Evolutionary conservation across 2,113 vertebrate species (phyloP), one percentile per base, ranked within the genome.

Genomic region (Tapirus terrestris): DNA sequence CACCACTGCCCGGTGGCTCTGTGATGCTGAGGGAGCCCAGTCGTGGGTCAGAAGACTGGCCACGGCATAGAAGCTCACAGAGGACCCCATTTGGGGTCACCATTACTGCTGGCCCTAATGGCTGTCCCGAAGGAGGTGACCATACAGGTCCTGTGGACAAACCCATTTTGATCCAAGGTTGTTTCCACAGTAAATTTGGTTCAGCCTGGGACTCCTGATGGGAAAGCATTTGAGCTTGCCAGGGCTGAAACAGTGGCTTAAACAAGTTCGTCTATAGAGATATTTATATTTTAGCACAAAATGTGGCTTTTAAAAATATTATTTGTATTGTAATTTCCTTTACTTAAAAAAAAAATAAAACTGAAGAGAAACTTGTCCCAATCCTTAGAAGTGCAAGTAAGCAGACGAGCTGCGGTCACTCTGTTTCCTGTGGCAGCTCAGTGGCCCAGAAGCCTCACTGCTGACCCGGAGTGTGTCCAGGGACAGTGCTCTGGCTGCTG

Each of bases 101-200:
- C 0, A 0, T 53, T n/a, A 7, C 4, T 1, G 2, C 23, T 0
- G 33, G 29, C 43, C 36, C 61, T 63, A 0, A 5, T 16, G 11
- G 25, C 65, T 14, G 9, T 75, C 72, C 83, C 3, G 2, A 27
- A 45, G 51, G 53, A 63, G 36, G 2, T 0, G 6, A 0, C 16
- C 1, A 0, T 2, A 2, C 1, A 0, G 45, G 6, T 39, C 73
- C n/a, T 6, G 33, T 8, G 7, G 79, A 13, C 45, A 72, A 2
- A 31, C n/a, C 53, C 4, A 0, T 13, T 31, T 21, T 36, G 29
- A 51, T 3, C 51, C 79, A 23, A 10, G 48, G 10, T 18, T 2
- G 1, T 25, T 48, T 85, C 76, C 20, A 0, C 2, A 3, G 25
- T 29, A 6, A 23, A 5, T 81, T 43, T 20, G 14, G 36, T 58